Conservation (phyloP, 2,113 vertebrate genomes). For the Caranx melampygus region DNA sequence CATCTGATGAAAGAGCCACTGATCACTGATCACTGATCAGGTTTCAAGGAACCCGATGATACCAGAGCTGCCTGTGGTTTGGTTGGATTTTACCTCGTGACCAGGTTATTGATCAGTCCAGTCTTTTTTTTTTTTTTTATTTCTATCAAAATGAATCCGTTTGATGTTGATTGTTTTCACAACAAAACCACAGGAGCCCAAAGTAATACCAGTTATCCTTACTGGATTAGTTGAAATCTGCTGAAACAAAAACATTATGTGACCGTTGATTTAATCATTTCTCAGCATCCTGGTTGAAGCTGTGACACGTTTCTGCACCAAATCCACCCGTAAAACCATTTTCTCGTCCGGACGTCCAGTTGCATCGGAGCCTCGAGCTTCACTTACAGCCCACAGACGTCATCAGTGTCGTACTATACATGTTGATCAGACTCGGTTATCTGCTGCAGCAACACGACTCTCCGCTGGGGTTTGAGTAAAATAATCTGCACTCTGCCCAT, state of each 20-base stretch:
- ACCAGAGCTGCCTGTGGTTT: constrained; percentile 24
- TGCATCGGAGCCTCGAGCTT: too few relatives aligned
- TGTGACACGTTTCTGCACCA: neutral
- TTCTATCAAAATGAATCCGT: too few relatives aligned
- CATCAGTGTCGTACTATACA: neutral
- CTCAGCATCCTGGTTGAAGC: too few relatives aligned
- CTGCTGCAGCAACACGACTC: constrained; percentile 44
- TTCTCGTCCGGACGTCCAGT: too few relatives aligned
- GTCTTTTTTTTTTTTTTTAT: too few relatives aligned
- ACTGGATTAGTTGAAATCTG: too few relatives aligned
- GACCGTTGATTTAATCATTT: neutral
- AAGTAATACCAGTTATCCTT: too few relatives aligned
- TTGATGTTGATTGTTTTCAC: neutral
- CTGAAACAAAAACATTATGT: too few relatives aligned
- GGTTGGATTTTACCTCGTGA: neutral
- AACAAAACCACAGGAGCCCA: too few relatives aligned
- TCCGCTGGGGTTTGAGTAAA: constrained; percentile 60
- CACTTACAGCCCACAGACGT: neutral
- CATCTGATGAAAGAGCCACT: constrained; percentile 61
- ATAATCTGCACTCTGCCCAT: constrained; percentile 60
- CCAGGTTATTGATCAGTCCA: neutral
- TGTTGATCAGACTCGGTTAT: neutral
- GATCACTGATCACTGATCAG: constrained; percentile 46
- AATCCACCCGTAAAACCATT: neutral
- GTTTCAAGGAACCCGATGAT: constrained; percentile 68